These are phyloP conservation scores for Penaeus japonicus DNA, from an alignment of 1,140 invertebrate species.

Conservation along the genomic window DNA sequence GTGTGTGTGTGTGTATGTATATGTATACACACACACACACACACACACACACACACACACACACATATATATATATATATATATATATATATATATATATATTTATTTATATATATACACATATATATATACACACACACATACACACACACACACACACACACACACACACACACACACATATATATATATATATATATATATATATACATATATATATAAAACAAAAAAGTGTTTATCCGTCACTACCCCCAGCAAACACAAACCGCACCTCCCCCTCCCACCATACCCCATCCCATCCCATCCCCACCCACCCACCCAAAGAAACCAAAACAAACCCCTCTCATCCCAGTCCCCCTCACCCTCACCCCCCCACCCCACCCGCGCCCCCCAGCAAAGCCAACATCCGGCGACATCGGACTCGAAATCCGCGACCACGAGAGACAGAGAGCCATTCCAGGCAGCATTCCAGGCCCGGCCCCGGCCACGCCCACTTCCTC, in stretches of 20 bases:
- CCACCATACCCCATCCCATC: neutral
- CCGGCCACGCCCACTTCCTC: too few relatives aligned
- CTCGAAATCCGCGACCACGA: too few relatives aligned
- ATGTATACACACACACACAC: neutral
- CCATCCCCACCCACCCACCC: too few relatives aligned
- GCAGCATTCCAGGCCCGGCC: too few relatives aligned
- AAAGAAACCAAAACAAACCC: too few relatives aligned
- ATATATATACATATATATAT: neutral
- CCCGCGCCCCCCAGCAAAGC: too few relatives aligned
- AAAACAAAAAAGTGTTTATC: neutral
- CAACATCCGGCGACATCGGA: too few relatives aligned
- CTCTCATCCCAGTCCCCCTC: too few relatives aligned
- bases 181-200: neutral
- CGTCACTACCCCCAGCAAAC: neutral
- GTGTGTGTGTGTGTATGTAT: neutral
- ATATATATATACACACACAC: neutral
- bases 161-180: neutral
- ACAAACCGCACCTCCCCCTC: neutral
- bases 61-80: neutral
- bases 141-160: neutral
- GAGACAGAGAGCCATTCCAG: too few relatives aligned
- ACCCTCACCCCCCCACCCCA: too few relatives aligned
- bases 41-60: neutral
- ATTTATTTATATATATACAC: neutral
- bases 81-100: neutral